These are phyloP conservation scores for Onychorhynchus coronatus DNA, from an alignment of 2,113 vertebrate genomes.

Conservation along the genomic window DNA sequence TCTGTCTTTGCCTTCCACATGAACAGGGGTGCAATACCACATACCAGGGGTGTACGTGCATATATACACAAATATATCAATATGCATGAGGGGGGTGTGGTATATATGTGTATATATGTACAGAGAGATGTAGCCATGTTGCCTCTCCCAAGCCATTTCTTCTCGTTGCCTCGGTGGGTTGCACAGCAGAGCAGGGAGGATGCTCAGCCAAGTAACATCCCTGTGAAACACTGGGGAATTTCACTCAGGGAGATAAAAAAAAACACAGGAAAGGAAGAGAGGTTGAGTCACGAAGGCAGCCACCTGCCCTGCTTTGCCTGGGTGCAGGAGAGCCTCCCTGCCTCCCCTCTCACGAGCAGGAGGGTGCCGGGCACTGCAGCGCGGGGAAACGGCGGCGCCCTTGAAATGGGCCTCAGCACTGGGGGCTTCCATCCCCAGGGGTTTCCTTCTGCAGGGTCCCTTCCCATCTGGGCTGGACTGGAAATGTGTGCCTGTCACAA, in stretches of 20 bases:
- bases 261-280: not conserved
- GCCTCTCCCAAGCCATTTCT: not conserved
- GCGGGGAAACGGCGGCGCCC: not conserved
- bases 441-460: not conserved
- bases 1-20: not conserved
- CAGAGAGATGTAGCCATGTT: not conserved
- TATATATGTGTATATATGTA: too few relatives aligned
- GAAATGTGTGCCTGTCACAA: fast-evolving
- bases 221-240: not conserved
- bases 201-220: not conserved
- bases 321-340: not conserved
- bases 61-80: fast-evolving
- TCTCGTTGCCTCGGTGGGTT: not conserved
- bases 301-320: not conserved
- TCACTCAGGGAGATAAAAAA: not conserved
- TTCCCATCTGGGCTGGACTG: not conserved
- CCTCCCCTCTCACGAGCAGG: not conserved
- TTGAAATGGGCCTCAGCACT: not conserved
- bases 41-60: too few relatives aligned
- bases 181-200: not conserved
- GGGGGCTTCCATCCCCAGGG: not conserved
- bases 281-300: not conserved
- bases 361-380: not conserved
- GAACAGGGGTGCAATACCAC: not conserved
- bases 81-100: not conserved